A percentile compares a stretch with the other conserved stretches of the same genome.
Conservation (phyloP, 2,888 invertebrate species). For the Lampropteryx suffumata region DNA sequence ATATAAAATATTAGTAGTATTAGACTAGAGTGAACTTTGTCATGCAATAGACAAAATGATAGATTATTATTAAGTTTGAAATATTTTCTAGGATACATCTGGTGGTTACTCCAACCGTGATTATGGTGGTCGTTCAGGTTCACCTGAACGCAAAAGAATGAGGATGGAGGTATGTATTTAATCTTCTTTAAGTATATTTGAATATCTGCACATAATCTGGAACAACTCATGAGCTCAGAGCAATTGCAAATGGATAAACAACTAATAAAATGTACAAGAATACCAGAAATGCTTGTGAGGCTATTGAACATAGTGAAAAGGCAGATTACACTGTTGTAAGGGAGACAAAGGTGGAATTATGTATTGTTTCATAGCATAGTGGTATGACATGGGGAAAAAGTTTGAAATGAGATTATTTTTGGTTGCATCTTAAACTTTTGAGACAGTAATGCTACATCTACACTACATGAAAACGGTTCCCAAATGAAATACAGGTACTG, state of each 20-base stretch:
- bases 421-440: conserved; percentile 8
- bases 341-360: conserved; percentile 10
- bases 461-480: conserved; percentile 15
- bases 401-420: conserved; percentile 9
- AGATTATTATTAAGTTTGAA: not conserved
- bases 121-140: conserved; percentile 81
- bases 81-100: conserved; percentile 64
- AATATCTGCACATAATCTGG: conserved; percentile 8
- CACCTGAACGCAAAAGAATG: conserved; percentile 85
- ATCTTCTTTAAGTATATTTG: conserved; percentile 5
- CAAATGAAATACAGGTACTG: conserved; percentile 12
- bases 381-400: conserved; percentile 3
- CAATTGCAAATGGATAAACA: conserved; percentile 6
- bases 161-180: conserved; percentile 82
- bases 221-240: conserved; percentile 7
- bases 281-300: conserved; percentile 10
- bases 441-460: conserved; percentile 6
- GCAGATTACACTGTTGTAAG: conserved; percentile 11
- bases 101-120: conserved; percentile 79
- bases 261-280: conserved; percentile 15
- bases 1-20: no score
- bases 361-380: conserved; percentile 6
- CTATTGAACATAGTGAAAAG: conserved; percentile 13
- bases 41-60: not conserved
- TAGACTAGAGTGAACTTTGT: no score